Base-by-base conservation (phyloP, 2,888 invertebrate species). In the Glaucopsyche alexis region DNA sequence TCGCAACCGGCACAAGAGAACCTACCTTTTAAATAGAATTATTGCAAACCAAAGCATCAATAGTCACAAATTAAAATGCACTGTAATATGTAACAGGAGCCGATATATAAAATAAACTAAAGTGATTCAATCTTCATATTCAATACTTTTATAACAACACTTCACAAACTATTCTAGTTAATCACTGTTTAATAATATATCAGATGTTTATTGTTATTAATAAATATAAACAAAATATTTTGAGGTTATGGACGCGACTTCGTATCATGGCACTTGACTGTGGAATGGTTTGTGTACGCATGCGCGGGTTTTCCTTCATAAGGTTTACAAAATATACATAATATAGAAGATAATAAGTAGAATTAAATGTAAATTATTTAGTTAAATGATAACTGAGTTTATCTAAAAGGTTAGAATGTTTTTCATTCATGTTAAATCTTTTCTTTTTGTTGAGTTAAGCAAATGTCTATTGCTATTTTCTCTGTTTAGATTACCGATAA, bases 231-330 rank as follows among this genome's bases (percentile, higher is more conserved):
- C 42, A 40, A 66, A 66, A 66, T 66, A 42, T 66, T 66, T 66
- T 66, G 66, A 66, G 66, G 66, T 66, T 66, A 66, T 40, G 42
- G 40, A 66, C 66, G 66, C 66, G 66, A 42, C 66, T 42, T n/a
- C 8, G 42, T 42, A 40, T n/a, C 66, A 7, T 16, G 19, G 16
- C 66, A 66, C n/a, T 66, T 66, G n/a, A 40, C 40, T 42, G 16
- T 14, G 66, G 42, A 66, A 40, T 66, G 66, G 66, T 6, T 11
- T 42, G 4, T 40, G 42, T 42, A 42, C 66, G 66, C 66, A 66
- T 66, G 66, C 66, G 66, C 42, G 16, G 40, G 4, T 60, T 60
- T 60, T 60, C 60, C 60, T 60, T 0, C 29, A 14, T 29, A 19
- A 19, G 52, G 55, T 11, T 29, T 60, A 60, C 19, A 19, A 29